phyloP scores from a whole-genome alignment of 2,113 vertebrate genomes.

The Aldabrachelys gigantea region DNA sequence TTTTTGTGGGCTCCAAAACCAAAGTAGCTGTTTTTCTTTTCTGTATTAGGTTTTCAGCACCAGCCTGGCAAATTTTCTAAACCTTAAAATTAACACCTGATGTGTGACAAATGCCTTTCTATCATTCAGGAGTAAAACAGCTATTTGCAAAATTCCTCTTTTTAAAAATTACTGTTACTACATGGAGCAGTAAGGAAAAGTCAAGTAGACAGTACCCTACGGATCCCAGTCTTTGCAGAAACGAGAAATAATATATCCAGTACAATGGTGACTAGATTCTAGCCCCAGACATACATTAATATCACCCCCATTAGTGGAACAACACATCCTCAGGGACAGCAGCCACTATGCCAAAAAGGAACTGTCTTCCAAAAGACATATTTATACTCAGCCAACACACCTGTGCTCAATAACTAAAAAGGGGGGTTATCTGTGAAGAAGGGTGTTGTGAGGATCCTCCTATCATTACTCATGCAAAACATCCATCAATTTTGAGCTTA shows the following conservation, averaged over 20 bases:
- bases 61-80: neutral
- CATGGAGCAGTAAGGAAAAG: neutral
- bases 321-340: neutral
- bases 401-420: neutral
- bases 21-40: neutral
- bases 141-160: neutral
- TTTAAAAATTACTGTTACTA: neutral
- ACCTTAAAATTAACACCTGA: neutral
- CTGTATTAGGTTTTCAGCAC: neutral
- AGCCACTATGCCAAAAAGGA: neutral
- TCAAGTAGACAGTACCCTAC: neutral
- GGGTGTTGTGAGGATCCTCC: neutral
- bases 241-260: accelerated
- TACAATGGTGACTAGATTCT: neutral
- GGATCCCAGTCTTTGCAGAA: neutral
- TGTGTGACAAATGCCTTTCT: neutral
- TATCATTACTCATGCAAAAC: constrained; percentile 31
- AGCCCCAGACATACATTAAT: neutral
- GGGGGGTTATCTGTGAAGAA: constrained; percentile 5
- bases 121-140: accelerated
- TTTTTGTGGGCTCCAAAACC: constrained; percentile 26
- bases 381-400: constrained; percentile 16
- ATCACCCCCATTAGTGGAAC: neutral
- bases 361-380: neutral
- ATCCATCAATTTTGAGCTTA: neutral